Evolutionary conservation across 2,797 vertebrate genomes (phyloP).

Genomic region (Sternarchorhynchus goeldii): DNA sequence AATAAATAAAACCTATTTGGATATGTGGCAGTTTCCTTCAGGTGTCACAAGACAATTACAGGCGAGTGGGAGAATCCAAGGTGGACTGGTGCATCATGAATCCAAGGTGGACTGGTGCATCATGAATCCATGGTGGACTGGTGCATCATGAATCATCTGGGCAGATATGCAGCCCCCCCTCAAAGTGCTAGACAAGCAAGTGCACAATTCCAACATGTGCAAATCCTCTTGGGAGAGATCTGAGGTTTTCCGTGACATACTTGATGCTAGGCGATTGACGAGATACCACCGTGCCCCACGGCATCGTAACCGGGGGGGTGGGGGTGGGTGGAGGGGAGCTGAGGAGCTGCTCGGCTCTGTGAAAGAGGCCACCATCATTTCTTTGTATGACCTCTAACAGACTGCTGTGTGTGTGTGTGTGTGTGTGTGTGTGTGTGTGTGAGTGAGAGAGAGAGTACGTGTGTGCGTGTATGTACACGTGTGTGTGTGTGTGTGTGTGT

Average conservation of each 20-base stretch:
- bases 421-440: background rate
- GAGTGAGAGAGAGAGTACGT: background rate
- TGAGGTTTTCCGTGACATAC: constrained; percentile 62
- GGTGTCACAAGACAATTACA: constrained; percentile 53
- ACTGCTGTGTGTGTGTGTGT: constrained; percentile 26
- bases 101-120: constrained; percentile 19
- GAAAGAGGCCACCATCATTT: constrained; percentile 44
- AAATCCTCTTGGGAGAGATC: constrained; percentile 60
- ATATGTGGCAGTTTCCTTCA: constrained; percentile 38
- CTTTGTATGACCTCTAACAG: constrained; percentile 52
- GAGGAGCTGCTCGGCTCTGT: constrained; percentile 48
- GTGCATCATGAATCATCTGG: no score
- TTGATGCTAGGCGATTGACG: constrained; percentile 46
- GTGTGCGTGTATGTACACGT: constrained; percentile 27
- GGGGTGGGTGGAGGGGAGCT: constrained; percentile 46
- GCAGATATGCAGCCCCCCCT: no score
- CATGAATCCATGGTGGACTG: constrained; percentile 43
- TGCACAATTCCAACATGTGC: constrained; percentile 54
- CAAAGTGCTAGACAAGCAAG: constrained; percentile 16
- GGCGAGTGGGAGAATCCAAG: constrained; percentile 49
- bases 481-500: constrained; percentile 34
- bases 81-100: constrained; percentile 2
- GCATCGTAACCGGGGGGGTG: constrained; percentile 56
- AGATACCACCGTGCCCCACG: constrained; percentile 46
- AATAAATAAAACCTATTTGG: constrained; percentile 25